phyloP scores from a whole-genome alignment of 2,888 invertebrate genomes.

The Diplolepis rosae region DNA sequence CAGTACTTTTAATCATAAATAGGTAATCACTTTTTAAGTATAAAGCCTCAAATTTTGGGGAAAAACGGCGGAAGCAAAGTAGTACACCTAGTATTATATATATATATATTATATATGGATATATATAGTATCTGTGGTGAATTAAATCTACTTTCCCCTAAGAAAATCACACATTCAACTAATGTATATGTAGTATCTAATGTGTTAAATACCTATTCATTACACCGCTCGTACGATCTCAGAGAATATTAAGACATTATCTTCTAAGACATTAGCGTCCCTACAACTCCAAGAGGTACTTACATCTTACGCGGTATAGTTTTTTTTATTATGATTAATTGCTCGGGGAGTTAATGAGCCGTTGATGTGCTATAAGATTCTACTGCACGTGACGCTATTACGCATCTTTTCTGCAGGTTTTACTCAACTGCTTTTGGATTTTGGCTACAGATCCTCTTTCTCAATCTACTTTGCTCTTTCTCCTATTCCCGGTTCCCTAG shows the following conservation, averaged over 20 bases:
- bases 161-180: background rate
- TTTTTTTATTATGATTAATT: slow-evolving; percentile 27
- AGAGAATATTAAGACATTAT: background rate
- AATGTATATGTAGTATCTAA: background rate
- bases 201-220: slow-evolving; percentile 4
- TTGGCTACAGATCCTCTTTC: background rate
- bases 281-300: slow-evolving; percentile 4
- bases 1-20: no score
- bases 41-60: no score
- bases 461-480: slow-evolving; percentile 35
- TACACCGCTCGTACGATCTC: background rate
- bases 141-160: background rate
- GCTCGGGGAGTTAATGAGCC: slow-evolving; percentile 4
- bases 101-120: no score
- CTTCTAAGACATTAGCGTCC: background rate
- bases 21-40: no score
- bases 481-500: slow-evolving; percentile 42
- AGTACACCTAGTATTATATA: no score
- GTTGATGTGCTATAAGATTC: background rate
- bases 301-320: slow-evolving; percentile 4
- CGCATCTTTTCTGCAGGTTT: background rate
- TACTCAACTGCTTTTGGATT: background rate
- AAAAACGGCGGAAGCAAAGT: no score
- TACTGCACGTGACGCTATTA: background rate
- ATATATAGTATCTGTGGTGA: no score